Percentiles rank a stretch among this genome's conserved stretches.
Evolutionary conservation across 1,140 invertebrate species (phyloP).

Genomic region (Agrilus planipennis): DNA sequence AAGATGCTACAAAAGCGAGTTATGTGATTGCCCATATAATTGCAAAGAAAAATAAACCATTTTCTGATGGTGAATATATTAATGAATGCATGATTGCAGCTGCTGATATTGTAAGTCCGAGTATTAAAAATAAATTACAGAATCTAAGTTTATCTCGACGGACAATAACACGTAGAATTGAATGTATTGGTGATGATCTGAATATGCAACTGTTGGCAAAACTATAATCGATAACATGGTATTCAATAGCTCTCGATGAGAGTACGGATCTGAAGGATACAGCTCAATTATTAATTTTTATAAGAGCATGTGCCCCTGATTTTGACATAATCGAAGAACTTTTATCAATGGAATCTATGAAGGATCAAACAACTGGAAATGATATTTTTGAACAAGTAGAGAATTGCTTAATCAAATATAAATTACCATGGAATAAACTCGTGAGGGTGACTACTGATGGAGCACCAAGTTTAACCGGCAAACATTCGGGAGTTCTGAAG

Average conservation of each 20-base stretch:
- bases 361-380: conserved; percentile 15
- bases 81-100: conserved; percentile 22
- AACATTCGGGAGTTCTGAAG: conserved; percentile 7
- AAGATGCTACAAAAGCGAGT: conserved; percentile 15
- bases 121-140: conserved; percentile 14
- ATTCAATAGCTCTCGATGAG: conserved; percentile 23
- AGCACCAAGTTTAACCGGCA: conserved; percentile 23
- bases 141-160: conserved; percentile 18
- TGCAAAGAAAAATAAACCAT: conserved; percentile 20
- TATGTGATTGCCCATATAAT: conserved; percentile 20
- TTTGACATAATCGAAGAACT: conserved; percentile 26
- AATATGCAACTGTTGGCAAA: conserved; percentile 14
- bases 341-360: conserved; percentile 16
- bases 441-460: conserved; percentile 21
- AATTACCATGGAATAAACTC: conserved; percentile 14
- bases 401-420: conserved; percentile 8
- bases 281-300: conserved; percentile 25
- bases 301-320: conserved; percentile 18
- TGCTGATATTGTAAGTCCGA: conserved; percentile 21
- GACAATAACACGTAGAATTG: conserved; percentile 22
- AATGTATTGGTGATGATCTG: conserved; percentile 17
- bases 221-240: conserved; percentile 17
- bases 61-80: conserved; percentile 25
- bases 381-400: conserved; percentile 9
- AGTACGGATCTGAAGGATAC: conserved; percentile 14